Base-by-base conservation (phyloP, 2,797 vertebrate species). In the Paguma larvata region DNA sequence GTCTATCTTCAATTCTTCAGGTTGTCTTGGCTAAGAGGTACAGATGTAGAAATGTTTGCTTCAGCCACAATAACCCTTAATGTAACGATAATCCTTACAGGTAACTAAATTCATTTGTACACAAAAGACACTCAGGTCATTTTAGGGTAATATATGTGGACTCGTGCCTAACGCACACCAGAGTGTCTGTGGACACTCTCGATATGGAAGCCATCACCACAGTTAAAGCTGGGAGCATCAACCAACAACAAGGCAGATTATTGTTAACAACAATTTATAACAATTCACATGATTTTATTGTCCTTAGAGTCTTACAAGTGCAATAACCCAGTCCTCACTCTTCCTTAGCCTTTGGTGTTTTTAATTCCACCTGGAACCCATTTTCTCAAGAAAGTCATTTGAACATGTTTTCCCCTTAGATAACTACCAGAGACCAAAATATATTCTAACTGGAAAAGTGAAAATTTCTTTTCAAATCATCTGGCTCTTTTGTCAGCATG, bases 401-500 rank as follows among this genome's bases (percentile, higher is more conserved):
- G 72, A 62, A 38, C 46, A 73, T 91, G 44, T 82, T 82, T 91
- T 23, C 23, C 44, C 32, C 67, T 97, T 96, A 87, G 91, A 93
- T 95, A 86, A 87, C 68, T 94, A 87, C 70, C 56, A 51, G 84
- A 96, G 53, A 92, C 80, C 44, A 91, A 78, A 95, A 34, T 41
- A 78, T 32, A 89, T 70, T 91, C 75, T 85, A 53, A 85, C 62
- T 82, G 72, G 56, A 84, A 97, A 94, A 94, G 67, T 94, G 77
- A 94, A 93, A 75, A 82, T 79, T 94, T 92, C 88, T 93, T 91
- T 90, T 94, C 41, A 51, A 67, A 53, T 88, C 73, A 85, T 95
- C 95, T 95, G 92, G 75, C 83, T 93, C 38, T 77, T 97, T 93
- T 93, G 90, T 89, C 96, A 51, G 92, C 93, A 79, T 23, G 80